phyloP scores from a whole-genome alignment of 2,888 invertebrate species.

The Lissonota sp. region DNA sequence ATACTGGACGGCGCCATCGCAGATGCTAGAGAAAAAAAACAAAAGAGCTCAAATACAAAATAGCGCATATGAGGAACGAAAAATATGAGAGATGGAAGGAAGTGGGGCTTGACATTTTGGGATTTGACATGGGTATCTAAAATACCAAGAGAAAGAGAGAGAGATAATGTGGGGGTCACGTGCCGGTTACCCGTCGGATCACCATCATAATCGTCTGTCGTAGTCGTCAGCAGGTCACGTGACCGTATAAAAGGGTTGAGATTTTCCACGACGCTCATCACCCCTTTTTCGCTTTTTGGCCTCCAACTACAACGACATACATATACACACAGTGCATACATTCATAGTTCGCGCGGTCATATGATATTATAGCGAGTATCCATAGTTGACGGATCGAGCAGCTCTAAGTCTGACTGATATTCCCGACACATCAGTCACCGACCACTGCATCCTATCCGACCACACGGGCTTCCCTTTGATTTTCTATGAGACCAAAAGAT shows the following conservation, averaged over 20 bases:
- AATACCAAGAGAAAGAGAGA: slow-evolving; percentile 70
- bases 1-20: slow-evolving; percentile 16
- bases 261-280: slow-evolving; percentile 74
- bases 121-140: slow-evolving; percentile 83
- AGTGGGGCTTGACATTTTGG: slow-evolving; percentile 73
- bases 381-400: slow-evolving; percentile 81
- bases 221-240: slow-evolving; percentile 79
- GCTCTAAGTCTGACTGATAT: slow-evolving; percentile 82
- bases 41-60: slow-evolving; percentile 39
- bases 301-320: slow-evolving; percentile 9
- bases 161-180: slow-evolving; percentile 71
- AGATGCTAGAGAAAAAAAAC: slow-evolving; percentile 25
- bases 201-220: slow-evolving; percentile 57
- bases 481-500: slow-evolving; percentile 68
- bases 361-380: slow-evolving; percentile 23
- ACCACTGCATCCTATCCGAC: slow-evolving; percentile 60
- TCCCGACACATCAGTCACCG: slow-evolving; percentile 66
- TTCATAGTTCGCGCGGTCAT: slow-evolving; percentile 33
- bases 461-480: slow-evolving; percentile 81
- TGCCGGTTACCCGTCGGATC: slow-evolving; percentile 71
- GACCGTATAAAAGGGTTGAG: slow-evolving; percentile 83
- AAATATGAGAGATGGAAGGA: slow-evolving; percentile 34
- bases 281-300: slow-evolving; percentile 31
- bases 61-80: slow-evolving; percentile 43
- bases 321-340: slow-evolving; percentile 14